Conservation (phyloP, 2,888 invertebrate genomes). For the Tenodera sinensis region DNA sequence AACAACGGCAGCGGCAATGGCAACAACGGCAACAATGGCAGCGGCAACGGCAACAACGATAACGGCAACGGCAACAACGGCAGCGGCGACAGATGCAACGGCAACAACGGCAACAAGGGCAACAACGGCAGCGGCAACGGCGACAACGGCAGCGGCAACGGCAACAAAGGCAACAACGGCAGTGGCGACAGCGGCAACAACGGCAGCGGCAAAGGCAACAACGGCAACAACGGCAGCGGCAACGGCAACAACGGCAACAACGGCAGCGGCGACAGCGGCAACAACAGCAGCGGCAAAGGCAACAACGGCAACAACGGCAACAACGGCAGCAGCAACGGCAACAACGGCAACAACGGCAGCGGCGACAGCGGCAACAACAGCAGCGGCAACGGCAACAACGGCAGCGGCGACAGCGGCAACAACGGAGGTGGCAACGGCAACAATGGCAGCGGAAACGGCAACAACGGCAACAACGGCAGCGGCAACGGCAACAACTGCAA, state of each 20-base stretch:
- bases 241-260: too few relatives aligned
- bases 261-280: too few relatives aligned
- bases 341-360: not conserved
- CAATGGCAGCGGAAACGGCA: too few relatives aligned
- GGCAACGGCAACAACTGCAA: too few relatives aligned
- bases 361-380: not conserved
- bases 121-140: not conserved
- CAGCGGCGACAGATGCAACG: too few relatives aligned
- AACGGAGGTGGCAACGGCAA: too few relatives aligned
- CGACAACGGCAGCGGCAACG: not conserved
- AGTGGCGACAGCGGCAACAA: not conserved
- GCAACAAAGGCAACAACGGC: not conserved
- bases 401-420: not conserved
- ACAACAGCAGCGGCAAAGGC: too few relatives aligned
- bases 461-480: too few relatives aligned
- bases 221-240: not conserved
- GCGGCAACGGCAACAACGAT: not conserved
- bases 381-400: not conserved
- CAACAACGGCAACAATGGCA: not conserved
- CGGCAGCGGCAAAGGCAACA: not conserved
- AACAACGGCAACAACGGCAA: too few relatives aligned
- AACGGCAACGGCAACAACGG: not conserved
- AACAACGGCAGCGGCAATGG: not conserved
- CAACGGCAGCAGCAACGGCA: too few relatives aligned
- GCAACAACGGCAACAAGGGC: too few relatives aligned